These are phyloP conservation scores for Calliphora vicina DNA, from an alignment of 1,140 invertebrate species.

Conservation along the genomic window DNA sequence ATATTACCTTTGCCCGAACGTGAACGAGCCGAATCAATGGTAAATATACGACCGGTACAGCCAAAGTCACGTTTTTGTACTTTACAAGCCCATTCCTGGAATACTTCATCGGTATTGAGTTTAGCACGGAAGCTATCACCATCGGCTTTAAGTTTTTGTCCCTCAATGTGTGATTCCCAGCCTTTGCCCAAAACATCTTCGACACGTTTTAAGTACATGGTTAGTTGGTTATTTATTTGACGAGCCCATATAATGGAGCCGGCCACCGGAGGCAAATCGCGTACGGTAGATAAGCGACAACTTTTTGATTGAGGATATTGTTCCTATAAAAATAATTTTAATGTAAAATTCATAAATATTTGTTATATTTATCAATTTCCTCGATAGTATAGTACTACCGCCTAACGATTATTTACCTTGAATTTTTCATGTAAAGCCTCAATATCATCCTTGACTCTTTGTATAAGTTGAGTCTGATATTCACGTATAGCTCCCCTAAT, in stretches of 20 bases:
- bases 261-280: conserved; percentile 95
- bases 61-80: conserved; percentile 94
- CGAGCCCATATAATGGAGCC: conserved; percentile 99
- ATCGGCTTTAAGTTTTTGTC: conserved; percentile 96
- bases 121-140: conserved; percentile 97
- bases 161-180: conserved; percentile 99
- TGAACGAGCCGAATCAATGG: conserved; percentile 86
- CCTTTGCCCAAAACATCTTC: conserved; percentile 98
- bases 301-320: conserved; percentile 94
- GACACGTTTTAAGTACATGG: conserved; percentile 93
- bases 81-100: conserved; percentile 96
- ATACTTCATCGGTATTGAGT: conserved; percentile 94
- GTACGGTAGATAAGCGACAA: conserved; percentile 86
- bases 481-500: conserved; percentile 98
- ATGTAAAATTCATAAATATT: too few species aligned
- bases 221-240: conserved; percentile 98
- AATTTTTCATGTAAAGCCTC: conserved; percentile 98
- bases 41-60: conserved; percentile 93
- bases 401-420: conserved; percentile 71
- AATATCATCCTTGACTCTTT: conserved; percentile 98
- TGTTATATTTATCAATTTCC: too few species aligned
- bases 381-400: conserved; percentile 12
- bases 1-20: conserved; percentile 86
- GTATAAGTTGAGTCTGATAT: conserved; percentile 99
- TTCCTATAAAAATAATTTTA: too few species aligned